phyloP scores from a whole-genome alignment of 2,888 invertebrate species.

The Dasypolia templi region DNA sequence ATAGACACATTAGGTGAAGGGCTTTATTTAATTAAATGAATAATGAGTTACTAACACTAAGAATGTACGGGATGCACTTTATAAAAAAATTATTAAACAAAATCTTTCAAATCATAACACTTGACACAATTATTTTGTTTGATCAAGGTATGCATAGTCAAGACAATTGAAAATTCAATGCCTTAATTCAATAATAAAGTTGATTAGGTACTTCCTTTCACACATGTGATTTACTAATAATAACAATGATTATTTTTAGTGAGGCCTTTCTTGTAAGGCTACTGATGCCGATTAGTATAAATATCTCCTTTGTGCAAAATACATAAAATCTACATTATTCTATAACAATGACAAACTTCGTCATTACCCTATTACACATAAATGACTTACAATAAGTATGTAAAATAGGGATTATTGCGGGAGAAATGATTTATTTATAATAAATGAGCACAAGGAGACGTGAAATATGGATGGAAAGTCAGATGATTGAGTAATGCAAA shows the following conservation, averaged over 20 bases:
- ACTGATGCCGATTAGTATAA: slow-evolving; percentile 20
- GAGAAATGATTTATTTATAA: slow-evolving; percentile 4
- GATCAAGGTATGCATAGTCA: slow-evolving; percentile 39
- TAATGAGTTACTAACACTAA: slow-evolving; percentile 51
- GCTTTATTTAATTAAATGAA: slow-evolving; percentile 59
- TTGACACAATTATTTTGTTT: slow-evolving; percentile 36
- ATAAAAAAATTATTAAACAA: slow-evolving; percentile 21
- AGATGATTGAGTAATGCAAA: background rate
- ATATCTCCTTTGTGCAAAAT: slow-evolving; percentile 58
- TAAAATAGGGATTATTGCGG: slow-evolving; percentile 7
- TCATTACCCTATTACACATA: slow-evolving; percentile 22
- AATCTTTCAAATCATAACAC: slow-evolving; percentile 18
- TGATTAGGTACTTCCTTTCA: slow-evolving; percentile 5
- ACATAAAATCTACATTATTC: slow-evolving; percentile 39
- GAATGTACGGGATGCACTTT: slow-evolving; percentile 30
- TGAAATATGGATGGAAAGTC: slow-evolving; percentile 7
- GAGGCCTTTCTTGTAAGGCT: slow-evolving; percentile 23
- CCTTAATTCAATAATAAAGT: slow-evolving; percentile 8
- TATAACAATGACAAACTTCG: slow-evolving; percentile 28
- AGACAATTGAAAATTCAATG: slow-evolving; percentile 14
- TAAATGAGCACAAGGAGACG: slow-evolving; percentile 3
- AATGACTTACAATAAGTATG: slow-evolving; percentile 14
- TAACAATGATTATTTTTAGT: background rate
- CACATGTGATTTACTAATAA: slow-evolving; percentile 17
- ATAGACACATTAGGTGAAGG: slow-evolving; percentile 43